Evolutionary conservation across 1,140 invertebrate genomes (phyloP).

Genomic region (Globodera rostochiensis): DNA sequence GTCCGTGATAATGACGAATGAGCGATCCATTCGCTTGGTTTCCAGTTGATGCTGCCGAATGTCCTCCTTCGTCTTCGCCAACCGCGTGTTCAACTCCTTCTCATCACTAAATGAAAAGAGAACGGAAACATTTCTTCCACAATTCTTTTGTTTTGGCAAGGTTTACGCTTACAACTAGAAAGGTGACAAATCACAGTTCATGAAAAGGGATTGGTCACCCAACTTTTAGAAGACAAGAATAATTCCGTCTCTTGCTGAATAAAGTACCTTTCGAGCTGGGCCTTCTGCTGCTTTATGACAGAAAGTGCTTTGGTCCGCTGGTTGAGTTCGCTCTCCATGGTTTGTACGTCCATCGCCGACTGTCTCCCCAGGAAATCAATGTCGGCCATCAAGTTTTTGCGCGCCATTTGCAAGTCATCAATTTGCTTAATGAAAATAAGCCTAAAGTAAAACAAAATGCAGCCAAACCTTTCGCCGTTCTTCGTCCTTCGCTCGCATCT

Average conservation of each 20-base stretch:
- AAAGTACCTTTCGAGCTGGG: neutral
- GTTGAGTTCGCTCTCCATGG: neutral
- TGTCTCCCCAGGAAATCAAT: neutral
- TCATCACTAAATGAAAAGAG: conserved; percentile 2
- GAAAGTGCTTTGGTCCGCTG: neutral
- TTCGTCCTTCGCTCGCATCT: neutral
- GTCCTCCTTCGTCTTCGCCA: conserved; percentile 16
- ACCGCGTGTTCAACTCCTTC: conserved; percentile 10
- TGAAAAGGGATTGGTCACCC: too few relatives aligned
- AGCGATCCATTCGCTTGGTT: conserved; percentile 4
- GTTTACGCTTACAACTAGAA: too few relatives aligned
- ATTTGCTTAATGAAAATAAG: neutral
- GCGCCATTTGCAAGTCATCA: neutral
- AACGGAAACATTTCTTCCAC: too few relatives aligned
- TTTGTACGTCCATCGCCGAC: neutral
- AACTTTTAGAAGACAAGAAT: too few relatives aligned
- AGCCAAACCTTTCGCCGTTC: neutral
- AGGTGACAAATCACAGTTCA: too few relatives aligned
- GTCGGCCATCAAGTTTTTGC: neutral
- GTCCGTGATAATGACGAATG: conserved; percentile 5
- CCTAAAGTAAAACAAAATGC: neutral
- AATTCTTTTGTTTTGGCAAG: too few relatives aligned
- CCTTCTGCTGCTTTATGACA: neutral
- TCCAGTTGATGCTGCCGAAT: conserved; percentile 12
- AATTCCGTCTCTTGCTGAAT: neutral